These are phyloP conservation scores for Harpalus rufipes DNA, from an alignment of 2,888 invertebrate genomes.

Conservation along the genomic window DNA sequence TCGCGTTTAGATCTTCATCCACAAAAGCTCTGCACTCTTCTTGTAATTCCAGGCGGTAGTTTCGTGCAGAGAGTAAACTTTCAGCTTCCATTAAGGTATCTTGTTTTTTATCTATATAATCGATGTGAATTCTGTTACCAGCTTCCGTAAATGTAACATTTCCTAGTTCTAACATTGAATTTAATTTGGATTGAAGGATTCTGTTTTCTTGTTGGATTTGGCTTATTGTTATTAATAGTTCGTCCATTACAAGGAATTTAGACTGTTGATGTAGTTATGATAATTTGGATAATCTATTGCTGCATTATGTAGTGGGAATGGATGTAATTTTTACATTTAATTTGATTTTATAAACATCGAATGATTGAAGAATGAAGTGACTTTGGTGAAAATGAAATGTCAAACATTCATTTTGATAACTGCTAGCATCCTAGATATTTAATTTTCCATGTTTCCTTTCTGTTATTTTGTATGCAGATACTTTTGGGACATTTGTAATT, in stretches of 20 bases:
- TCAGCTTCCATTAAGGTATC: not conserved
- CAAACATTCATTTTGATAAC: too few species aligned
- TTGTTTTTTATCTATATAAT: not conserved
- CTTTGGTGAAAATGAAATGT: too few species aligned
- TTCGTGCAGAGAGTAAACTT: not conserved
- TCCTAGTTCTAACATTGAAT: not conserved
- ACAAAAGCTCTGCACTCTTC: not conserved
- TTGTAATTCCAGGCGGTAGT: not conserved
- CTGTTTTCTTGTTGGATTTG: not conserved
- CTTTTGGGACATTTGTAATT: too few species aligned
- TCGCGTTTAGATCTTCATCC: not conserved
- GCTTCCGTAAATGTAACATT: not conserved
- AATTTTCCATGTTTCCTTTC: too few species aligned
- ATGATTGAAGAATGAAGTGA: too few species aligned
- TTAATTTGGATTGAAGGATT: not conserved
- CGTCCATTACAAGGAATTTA: not conserved
- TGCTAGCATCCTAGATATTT: too few species aligned
- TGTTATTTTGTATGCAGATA: too few species aligned
- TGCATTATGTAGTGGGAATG: too few species aligned
- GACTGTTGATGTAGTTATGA: not conserved
- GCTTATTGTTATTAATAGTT: not conserved
- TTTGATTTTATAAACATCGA: too few species aligned
- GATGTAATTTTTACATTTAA: too few species aligned
- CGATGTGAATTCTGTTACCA: not conserved
- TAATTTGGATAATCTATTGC: not conserved